Evolutionary conservation across 2,797 vertebrate species (phyloP).

Genomic region (Ispidina lecontei): DNA sequence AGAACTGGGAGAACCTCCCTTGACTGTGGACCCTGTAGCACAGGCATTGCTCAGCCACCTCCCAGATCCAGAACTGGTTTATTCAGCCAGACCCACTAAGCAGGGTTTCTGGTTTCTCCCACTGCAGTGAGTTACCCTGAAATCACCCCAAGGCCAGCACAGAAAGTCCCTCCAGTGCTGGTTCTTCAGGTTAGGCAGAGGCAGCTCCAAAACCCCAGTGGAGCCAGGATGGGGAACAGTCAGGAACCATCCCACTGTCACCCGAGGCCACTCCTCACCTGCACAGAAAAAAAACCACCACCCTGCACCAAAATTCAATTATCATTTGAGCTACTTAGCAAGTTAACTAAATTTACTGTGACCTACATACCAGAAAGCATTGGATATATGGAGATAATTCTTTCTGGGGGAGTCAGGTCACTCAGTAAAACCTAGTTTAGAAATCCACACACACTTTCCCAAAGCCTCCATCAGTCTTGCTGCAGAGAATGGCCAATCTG

Average conservation of each 20-base stretch:
- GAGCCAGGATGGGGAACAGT: background rate
- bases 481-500: background rate
- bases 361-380: slow-evolving; percentile 52
- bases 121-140: background rate
- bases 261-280: slow-evolving; percentile 48
- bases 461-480: background rate
- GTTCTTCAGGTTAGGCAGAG: slow-evolving; percentile 19
- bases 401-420: slow-evolving; percentile 1
- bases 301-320: slow-evolving; percentile 42
- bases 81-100: background rate
- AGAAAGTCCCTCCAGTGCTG: background rate
- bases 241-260: background rate
- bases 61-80: background rate
- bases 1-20: background rate
- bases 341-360: slow-evolving; percentile 68
- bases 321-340: slow-evolving; percentile 44
- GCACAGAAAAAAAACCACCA: slow-evolving; percentile 17
- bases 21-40: rapidly evolving
- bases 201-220: background rate
- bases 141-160: rapidly evolving
- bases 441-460: background rate
- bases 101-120: background rate
- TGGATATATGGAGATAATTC: background rate
- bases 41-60: background rate
- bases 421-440: background rate